phyloP scores from a whole-genome alignment of 2,888 invertebrate genomes.

The Drosophila tripunctata region DNA sequence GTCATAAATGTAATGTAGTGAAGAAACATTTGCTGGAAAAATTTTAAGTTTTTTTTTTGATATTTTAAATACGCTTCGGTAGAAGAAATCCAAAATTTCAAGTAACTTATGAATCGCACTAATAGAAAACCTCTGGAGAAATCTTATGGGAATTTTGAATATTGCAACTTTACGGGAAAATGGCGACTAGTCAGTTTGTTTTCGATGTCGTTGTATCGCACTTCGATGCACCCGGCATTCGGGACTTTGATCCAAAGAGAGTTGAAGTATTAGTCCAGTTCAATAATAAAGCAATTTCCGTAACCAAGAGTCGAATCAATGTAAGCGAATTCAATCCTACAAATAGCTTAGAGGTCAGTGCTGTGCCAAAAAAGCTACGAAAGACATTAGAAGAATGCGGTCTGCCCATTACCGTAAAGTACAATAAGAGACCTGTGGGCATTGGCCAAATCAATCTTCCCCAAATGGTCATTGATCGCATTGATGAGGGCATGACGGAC shows the following conservation, averaged over 20 bases:
- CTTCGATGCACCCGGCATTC: conserved; percentile 41
- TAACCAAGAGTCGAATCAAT: conserved; percentile 76
- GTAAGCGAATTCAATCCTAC: conserved; percentile 73
- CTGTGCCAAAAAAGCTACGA: conserved; percentile 52
- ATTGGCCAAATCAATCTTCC: conserved; percentile 63
- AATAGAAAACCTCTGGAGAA: neutral
- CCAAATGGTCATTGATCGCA: conserved; percentile 42
- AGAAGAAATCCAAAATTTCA: conserved; percentile 4
- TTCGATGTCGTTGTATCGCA: conserved; percentile 71
- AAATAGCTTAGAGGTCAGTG: conserved; percentile 55
- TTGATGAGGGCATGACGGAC: conserved; percentile 55
- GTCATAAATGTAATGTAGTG: neutral
- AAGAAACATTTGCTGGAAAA: neutral
- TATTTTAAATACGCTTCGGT: neutral
- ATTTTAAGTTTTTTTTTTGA: neutral
- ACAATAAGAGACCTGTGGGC: conserved; percentile 55
- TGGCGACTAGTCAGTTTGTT: conserved; percentile 44
- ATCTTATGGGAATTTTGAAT: neutral
- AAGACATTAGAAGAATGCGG: conserved; percentile 60
- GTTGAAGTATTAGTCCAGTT: conserved; percentile 61
- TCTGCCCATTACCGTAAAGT: conserved; percentile 59
- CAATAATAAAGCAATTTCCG: conserved; percentile 36
- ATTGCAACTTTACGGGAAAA: conserved; percentile 3
- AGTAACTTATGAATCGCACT: neutral
- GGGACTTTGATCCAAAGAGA: conserved; percentile 35